Conservation (phyloP, 1,140 invertebrate genomes). For the Pomacea maculata region DNA sequence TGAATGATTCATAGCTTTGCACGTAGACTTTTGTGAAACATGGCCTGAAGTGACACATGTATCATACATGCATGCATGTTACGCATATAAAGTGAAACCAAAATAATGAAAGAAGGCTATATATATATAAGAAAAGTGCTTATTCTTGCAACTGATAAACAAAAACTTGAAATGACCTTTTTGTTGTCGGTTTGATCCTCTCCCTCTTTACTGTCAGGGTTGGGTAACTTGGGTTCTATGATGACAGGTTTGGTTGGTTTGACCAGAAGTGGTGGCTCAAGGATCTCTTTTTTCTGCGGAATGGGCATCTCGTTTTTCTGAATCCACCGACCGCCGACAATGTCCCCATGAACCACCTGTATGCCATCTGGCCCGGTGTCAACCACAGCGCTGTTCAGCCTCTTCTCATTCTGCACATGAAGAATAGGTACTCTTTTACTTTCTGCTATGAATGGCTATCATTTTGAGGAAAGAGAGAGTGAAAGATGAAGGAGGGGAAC, state of each 20-base stretch:
- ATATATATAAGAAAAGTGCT: too few species aligned
- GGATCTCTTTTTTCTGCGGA: neutral
- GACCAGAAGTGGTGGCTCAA: neutral
- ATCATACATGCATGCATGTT: too few species aligned
- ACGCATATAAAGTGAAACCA: too few species aligned
- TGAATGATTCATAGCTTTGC: too few species aligned
- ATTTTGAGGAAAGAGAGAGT: neutral
- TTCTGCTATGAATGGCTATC: neutral
- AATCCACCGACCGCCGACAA: conserved; percentile 7
- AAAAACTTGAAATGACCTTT: neutral
- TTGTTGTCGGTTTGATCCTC: neutral
- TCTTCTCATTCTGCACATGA: neutral
- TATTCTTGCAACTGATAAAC: neutral
- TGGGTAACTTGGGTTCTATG: neutral
- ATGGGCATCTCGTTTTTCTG: neutral
- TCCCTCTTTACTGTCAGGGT: neutral
- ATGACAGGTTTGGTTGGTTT: neutral
- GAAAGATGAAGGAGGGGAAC: neutral
- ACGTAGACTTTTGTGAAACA: too few species aligned
- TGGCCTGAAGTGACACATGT: too few species aligned
- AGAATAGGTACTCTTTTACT: neutral
- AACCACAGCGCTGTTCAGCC: neutral
- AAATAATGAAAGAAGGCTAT: too few species aligned
- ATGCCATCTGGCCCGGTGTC: conserved; percentile 14
- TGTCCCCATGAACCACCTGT: conserved; percentile 17